Conservation (phyloP, 2,113 vertebrate genomes). For the Sinocyclocheilus anshuiensis region DNA sequence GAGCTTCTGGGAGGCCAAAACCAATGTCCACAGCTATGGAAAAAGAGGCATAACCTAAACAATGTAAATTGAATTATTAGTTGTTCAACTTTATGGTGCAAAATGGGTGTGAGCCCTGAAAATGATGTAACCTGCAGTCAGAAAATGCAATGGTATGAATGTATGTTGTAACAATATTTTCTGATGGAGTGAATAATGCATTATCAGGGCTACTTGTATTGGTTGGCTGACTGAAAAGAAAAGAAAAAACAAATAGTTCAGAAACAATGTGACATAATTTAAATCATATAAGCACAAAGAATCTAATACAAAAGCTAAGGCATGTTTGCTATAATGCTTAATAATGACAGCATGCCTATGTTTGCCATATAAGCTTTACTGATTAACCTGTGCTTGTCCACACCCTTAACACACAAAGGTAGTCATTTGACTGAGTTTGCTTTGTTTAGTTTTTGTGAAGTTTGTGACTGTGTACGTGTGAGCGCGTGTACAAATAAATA, state of each 20-base stretch:
- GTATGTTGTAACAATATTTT: neutral
- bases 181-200: neutral
- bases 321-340: neutral
- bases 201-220: neutral
- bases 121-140: neutral
- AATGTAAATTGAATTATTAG: too few relatives aligned
- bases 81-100: neutral
- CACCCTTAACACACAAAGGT: neutral
- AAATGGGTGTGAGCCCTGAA: too few relatives aligned
- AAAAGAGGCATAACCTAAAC: neutral
- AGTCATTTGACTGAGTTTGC: neutral
- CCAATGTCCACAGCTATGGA: neutral
- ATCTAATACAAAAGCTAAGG: neutral
- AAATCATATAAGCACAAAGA: neutral
- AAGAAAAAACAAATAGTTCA: too few relatives aligned
- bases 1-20: neutral
- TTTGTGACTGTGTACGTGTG: slow-evolving; percentile 1
- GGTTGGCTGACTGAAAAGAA: neutral
- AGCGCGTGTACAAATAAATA: neutral
- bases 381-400: slow-evolving; percentile 12
- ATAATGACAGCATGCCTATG: neutral
- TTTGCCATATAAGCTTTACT: neutral
- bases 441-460: slow-evolving; percentile 2
- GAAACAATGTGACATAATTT: neutral
- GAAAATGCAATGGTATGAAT: neutral